phyloP scores from a whole-genome alignment of 2,113 vertebrate genomes.

The Calyptommatus sinebrachiatus region DNA sequence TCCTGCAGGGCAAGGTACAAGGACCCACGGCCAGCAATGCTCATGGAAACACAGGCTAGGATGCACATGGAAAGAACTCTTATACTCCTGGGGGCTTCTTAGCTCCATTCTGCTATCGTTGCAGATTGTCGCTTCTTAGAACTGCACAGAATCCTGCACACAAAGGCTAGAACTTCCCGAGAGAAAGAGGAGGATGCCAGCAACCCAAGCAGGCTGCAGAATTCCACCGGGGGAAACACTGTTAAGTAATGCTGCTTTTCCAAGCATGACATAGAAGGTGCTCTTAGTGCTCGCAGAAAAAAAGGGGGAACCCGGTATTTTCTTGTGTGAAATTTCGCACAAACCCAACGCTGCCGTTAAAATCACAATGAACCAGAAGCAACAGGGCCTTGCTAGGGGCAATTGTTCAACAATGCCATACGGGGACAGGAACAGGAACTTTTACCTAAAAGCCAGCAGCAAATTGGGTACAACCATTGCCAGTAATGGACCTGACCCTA shows the following conservation, averaged over 20 bases:
- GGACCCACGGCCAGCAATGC: neutral
- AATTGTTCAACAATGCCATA: conserved; percentile 54
- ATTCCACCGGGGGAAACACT: conserved; percentile 47
- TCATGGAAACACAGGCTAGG: conserved; percentile 31
- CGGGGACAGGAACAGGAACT: conserved; percentile 57
- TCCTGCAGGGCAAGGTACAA: neutral
- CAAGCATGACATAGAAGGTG: conserved; percentile 43
- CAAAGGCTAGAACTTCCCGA: neutral
- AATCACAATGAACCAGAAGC: conserved; percentile 52
- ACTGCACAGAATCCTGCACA: neutral
- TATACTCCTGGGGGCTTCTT: conserved; percentile 41
- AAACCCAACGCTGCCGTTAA: conserved; percentile 57
- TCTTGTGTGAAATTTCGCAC: conserved; percentile 66
- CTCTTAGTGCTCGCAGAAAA: neutral
- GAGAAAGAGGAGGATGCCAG: no score
- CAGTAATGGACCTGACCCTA: conserved; percentile 70
- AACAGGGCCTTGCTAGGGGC: conserved; percentile 64
- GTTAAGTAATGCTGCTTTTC: conserved; percentile 44
- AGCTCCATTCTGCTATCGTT: neutral
- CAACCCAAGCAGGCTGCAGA: conserved; percentile 7
- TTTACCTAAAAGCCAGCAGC: conserved; percentile 71
- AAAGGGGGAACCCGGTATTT: conserved; percentile 33
- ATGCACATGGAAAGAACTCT: conserved; percentile 31
- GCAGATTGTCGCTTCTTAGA: neutral
- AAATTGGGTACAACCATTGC: conserved; percentile 68